Base-by-base conservation (phyloP, 2,888 invertebrate genomes). In the Folsomia candida region DNA sequence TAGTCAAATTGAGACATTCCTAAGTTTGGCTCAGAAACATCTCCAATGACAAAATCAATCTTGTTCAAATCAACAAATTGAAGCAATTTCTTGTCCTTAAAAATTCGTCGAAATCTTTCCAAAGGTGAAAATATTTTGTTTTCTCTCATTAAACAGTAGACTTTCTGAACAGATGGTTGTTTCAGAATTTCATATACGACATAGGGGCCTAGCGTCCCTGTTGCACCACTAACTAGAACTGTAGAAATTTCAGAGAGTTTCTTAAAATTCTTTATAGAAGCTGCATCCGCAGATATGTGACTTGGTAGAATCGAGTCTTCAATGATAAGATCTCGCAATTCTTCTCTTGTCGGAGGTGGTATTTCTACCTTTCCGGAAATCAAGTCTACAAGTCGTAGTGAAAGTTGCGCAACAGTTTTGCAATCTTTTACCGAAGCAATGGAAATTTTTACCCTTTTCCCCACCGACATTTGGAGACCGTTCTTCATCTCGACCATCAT, bases 201-300 rank as follows among this genome's bases (percentile, higher is more conserved):
- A 57, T 71, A 74, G 0, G 71, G 69, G 1, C 74, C 74, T 1
- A 74, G 29, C 9, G 24, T 69, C 2, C 74, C 74, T 2, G 74
- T 69, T 4, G 51, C 74, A 0, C 74, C 74, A 18, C 67, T 71
- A 18, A 74, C 14, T 0, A 74, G 58, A 1, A 74, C 67, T 2
- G 54, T 67, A n/a, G 65, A 26, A 11, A 74, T 51, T 9, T 27
- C 24, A 18, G 22, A n/a, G n/a, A 24, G 57, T 27, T 4, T 24
- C 20, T 64, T 58, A 51, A 22, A n/a, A 2, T 1, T 18, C 11
- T n/a, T 20, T 1, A 1, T 9, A n/a, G n/a, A n/a, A 9, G 20
- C 24, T 2, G 22, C 29, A 18, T n/a, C 51, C 22, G 25, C 3
- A 14, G 9, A 11, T 6, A 74, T 63, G n/a, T 66, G 20, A 11